Conservation (phyloP, 2,888 invertebrate genomes). For the Apamea sordens region DNA sequence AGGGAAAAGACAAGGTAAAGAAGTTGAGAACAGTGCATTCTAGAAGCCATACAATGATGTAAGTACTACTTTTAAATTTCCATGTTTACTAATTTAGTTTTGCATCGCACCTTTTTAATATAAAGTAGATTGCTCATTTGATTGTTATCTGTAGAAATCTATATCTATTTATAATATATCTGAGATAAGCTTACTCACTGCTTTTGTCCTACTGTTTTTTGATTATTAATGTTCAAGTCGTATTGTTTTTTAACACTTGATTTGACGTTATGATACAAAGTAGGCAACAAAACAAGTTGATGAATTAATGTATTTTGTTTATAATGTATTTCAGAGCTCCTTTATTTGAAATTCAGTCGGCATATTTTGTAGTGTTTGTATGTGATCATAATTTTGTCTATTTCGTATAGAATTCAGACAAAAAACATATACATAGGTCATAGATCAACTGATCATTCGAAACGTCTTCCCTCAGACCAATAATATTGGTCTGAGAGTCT, state of each 20-base stretch:
- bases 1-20: constrained; percentile 83
- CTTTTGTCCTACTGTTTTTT: not conserved
- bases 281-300: not conserved
- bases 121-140: not conserved
- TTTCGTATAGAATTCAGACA: not conserved
- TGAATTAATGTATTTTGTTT: too few species aligned
- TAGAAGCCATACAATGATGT: constrained; percentile 85
- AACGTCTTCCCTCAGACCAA: too few species aligned
- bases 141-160: constrained; percentile 14
- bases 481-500: too few species aligned
- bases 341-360: not conserved
- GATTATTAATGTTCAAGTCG: not conserved
- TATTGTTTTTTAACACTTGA: not conserved
- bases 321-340: not conserved
- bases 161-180: not conserved
- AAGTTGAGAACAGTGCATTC: constrained; percentile 82
- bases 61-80: constrained; percentile 72
- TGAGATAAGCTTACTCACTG: not conserved
- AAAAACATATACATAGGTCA: not conserved
- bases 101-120: not conserved
- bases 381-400: not conserved
- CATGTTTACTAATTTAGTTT: constrained; percentile 13
- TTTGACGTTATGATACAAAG: not conserved
- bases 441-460: constrained; percentile 8
- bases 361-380: not conserved